Percentiles rank a stretch among this genome's conserved stretches.
Evolutionary conservation across 2,888 invertebrate species (phyloP).

Genomic region (Flexamia atlantica): DNA sequence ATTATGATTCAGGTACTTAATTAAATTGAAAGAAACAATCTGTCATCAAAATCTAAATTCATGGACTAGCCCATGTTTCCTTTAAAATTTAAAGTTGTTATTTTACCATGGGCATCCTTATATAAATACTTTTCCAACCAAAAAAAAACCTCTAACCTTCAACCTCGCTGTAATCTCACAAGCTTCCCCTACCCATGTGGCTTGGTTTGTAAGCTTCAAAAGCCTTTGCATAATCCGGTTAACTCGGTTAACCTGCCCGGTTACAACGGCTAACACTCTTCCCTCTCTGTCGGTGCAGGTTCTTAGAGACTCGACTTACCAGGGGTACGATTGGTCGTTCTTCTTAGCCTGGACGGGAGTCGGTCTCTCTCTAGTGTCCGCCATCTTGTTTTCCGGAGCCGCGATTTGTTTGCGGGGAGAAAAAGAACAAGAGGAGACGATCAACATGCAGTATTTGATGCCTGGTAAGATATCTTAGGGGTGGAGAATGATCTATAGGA

Average conservation of each 20-base stretch:
- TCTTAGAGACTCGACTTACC: slow-evolving; percentile 87
- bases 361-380: slow-evolving; percentile 92
- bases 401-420: slow-evolving; percentile 96
- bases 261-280: slow-evolving; percentile 30
- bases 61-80: too few relatives aligned
- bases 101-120: too few relatives aligned
- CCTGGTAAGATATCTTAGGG: slow-evolving; percentile 82
- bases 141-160: background rate
- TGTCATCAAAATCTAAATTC: too few relatives aligned
- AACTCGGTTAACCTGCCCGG: background rate
- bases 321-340: slow-evolving; percentile 98
- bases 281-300: slow-evolving; percentile 78
- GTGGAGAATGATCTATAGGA: too few relatives aligned
- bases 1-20: too few relatives aligned
- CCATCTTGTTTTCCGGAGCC: slow-evolving; percentile 95
- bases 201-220: slow-evolving; percentile 42
- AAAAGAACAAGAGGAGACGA: slow-evolving; percentile 95
- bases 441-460: slow-evolving; percentile 99
- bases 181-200: slow-evolving; percentile 7
- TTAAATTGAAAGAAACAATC: too few relatives aligned
- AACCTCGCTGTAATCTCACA: background rate
- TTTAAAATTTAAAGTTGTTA: too few relatives aligned
- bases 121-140: too few relatives aligned
- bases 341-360: slow-evolving; percentile 98
- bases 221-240: slow-evolving; percentile 6